Base-by-base conservation (phyloP, 2,113 vertebrate species). In the Glaucidium brasilianum region DNA sequence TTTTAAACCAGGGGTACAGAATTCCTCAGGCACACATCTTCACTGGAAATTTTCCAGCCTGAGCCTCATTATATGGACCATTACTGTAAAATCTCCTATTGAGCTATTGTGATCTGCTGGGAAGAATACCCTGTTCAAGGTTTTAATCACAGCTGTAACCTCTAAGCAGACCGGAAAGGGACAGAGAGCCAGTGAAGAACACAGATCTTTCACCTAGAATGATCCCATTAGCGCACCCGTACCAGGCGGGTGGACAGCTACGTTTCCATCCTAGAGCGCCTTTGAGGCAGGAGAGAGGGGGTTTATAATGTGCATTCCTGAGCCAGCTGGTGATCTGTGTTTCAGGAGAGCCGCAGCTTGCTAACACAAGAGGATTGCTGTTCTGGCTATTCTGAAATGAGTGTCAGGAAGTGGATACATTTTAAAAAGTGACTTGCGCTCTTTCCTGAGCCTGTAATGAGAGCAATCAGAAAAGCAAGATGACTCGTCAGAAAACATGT, bases 401-500 rank as follows among this genome's bases (percentile, higher is more conserved):
- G 47, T 37, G 68, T 35, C 66, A 78, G 80, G 77, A 64, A 85
- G 83, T 52, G 69, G 89, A 14, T 69, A 12, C 8, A 4, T 62
- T 76, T 91, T 37, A 17, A 72, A 76, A 91, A 88, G 71, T 50
- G 75, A 20, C 53, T 90, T 39, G 63, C 0, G 2, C 59, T 90
- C 68, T 75, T 84, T 79, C 78, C 81, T 76, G 64, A 71, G 88
- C 83, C 71, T 67, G 43, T 85, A 88, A 75, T 68, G 87, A 88
- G 39, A 91, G 73, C 91, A 76, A 89, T 92, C 85, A 76, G 78
- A 63, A 92, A 86, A 83, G 78, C 35, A 37, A 90, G 72, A 85
- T 52, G 68, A 81, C 45, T 95, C 7, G 9, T 84, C 89, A 94
- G 90, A 77, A 91, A 90, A 71, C 69, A 34, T 2, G 23, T 23